These are phyloP conservation scores for Sinotaia quadrata DNA, from an alignment of 2,888 invertebrate genomes.

Conservation along the genomic window DNA sequence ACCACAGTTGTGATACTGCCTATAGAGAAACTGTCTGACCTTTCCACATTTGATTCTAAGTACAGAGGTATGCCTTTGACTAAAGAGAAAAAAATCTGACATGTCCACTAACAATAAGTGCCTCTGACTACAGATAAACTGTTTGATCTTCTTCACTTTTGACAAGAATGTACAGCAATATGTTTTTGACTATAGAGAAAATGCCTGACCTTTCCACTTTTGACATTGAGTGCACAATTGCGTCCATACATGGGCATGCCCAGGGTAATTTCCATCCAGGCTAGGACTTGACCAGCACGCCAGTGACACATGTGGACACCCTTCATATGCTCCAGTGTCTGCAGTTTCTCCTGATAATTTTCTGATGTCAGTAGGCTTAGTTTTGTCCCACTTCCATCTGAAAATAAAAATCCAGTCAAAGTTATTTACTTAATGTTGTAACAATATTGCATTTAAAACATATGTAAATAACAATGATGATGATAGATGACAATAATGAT, in stretches of 20 bases:
- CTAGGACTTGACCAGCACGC: slow-evolving; percentile 92
- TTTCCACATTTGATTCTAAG: no score
- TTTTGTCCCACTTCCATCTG: slow-evolving; percentile 37
- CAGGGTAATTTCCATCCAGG: slow-evolving; percentile 93
- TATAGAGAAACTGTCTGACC: no score
- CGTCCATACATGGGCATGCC: slow-evolving; percentile 95
- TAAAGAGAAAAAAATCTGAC: no score
- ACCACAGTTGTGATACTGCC: no score
- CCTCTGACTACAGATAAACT: no score
- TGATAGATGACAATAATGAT: neutral
- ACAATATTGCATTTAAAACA: neutral
- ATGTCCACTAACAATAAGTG: no score
- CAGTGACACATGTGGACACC: slow-evolving; percentile 87
- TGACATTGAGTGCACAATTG: slow-evolving; percentile 92
- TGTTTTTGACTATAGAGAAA: no score
- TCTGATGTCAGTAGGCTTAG: slow-evolving; percentile 62
- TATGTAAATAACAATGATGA: no score
- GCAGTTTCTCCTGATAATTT: slow-evolving; percentile 76
- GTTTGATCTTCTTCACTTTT: no score
- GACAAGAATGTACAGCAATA: no score
- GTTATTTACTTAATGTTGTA: neutral
- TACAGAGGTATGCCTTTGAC: no score
- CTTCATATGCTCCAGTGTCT: slow-evolving; percentile 84
- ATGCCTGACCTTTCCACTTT: slow-evolving; percentile 87
- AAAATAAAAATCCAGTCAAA: neutral